Evolutionary conservation across 2,797 vertebrate species (phyloP), one percentile per base, ranked within the genome.

Genomic region (Sebastes trivittatus): DNA sequence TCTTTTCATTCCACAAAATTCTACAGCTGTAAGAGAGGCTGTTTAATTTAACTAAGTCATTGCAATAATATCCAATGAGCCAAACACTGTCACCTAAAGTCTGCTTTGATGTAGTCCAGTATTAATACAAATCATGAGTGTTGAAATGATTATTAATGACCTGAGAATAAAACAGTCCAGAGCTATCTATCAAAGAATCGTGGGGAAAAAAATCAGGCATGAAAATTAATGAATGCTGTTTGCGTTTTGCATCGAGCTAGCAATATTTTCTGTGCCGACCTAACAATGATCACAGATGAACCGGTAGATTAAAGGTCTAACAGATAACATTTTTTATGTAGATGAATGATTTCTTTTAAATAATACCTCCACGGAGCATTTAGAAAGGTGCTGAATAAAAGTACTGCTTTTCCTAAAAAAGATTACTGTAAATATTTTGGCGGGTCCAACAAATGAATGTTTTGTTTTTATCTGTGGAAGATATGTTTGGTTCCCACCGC

Each of bases 101-200:
- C 14, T 66, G 56, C 2, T 61, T 67, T 38, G 22, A 67, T 74
- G 25, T 42, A 11, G 27, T 49, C 29, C 13, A n/a, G 46, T 13
- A 73, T 79, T 75, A 36, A 69, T 38, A 38, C 23, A 67, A 67
- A 82, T 72, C 32, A 60, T 65, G 16, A 25, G 59, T 42, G 58
- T 76, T 75, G 11, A 64, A 34, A 73, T 72, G 4, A 49, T n/a
- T 69, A 42, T 42, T 29, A 69, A 83, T 67, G 54, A 66, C 54
- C 16, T 46, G 46, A 64, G 18, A 61, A 61, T 62, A 30, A 72
- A 72, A 68, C 42, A 18, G n/a, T 22, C 30, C 25, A 61, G 6
- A 63, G 46, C 29, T 68, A 32, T 64, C 29, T 68, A 32, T 64
- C 1, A 22, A 46, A 59, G 34, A 61, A 59, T 22, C 22, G 23